Base-by-base conservation (phyloP, 2,113 vertebrate species). In the Ictalurus punctatus region DNA sequence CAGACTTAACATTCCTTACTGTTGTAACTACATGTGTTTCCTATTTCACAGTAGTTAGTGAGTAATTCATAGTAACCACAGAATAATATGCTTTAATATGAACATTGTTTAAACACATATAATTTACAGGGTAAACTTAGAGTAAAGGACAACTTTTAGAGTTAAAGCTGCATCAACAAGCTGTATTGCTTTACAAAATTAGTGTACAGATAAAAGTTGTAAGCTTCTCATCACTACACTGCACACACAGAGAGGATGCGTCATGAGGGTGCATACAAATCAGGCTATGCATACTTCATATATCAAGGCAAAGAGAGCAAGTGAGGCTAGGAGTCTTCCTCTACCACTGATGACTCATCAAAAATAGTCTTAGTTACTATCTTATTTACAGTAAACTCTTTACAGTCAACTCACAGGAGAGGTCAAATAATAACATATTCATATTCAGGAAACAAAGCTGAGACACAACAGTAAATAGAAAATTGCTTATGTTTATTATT, bases 241-340 rank as follows among this genome's bases (percentile, higher is more conserved):
- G 40, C 84, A 81, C 79, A 85, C 52, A 59, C 84, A 48, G 59
- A 59, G 54, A 23, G 44, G 34, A 71, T 82, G 80, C 44, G 73
- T 25, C 37, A 34, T 85, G 86, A 88, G 74, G 34, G 34, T 73
- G 74, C 89, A 90, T 78, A 82, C 54, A 82, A 86, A 90, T 85
- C 69, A 86, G n/a, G n/a, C 27, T n/a, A 34, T 12, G 34, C 71
- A 54, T 40, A 84, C 30, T 80, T 73, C 58, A 90, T 52, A 74
- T 79, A 63, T 34, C 82, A 52, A 44, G 44, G 30, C 6, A 69
- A 69, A 40, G n/a, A 44, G 17, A 88, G 52, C 56, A 76, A 85
- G 40, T 52, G 52, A 25, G 30, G 65, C 69, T 40, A 40, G 48
- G 63, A 87, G 80, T 61, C 73, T 52, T 90, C 16, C 23, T n/a